These are phyloP conservation scores for Scarus forsteni DNA, from an alignment of 2,797 vertebrate genomes.

Conservation along the genomic window DNA sequence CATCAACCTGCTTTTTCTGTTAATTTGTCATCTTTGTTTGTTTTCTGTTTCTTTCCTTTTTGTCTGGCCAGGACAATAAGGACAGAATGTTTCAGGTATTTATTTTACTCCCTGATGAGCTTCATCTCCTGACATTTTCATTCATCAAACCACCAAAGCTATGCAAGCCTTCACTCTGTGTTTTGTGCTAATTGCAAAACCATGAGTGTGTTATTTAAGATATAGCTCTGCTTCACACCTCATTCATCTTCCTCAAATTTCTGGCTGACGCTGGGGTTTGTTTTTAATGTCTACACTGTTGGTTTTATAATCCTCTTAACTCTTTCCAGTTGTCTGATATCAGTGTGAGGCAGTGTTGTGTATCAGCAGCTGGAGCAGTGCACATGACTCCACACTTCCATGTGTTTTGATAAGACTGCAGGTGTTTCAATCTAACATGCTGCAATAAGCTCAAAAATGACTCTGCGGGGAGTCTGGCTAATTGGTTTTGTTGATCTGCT, in stretches of 20 bases:
- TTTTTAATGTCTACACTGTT: constrained; percentile 40
- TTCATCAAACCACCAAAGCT: constrained; percentile 8
- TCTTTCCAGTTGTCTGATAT: constrained; percentile 50
- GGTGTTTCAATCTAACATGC: constrained; percentile 37
- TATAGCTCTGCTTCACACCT: background rate
- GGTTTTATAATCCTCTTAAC: constrained; percentile 61
- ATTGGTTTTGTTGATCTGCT: constrained; percentile 52
- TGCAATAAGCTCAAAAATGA: constrained; percentile 27
- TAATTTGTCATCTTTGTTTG: constrained; percentile 59
- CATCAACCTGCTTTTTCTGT: constrained; percentile 31
- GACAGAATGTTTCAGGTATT: constrained; percentile 94
- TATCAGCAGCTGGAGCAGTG: constrained; percentile 38
- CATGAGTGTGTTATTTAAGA: background rate
- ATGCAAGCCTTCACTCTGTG: constrained; percentile 1
- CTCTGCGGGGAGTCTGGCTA: constrained; percentile 52
- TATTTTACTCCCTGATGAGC: constrained; percentile 52
- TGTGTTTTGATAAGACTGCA: constrained; percentile 48
- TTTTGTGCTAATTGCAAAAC: constrained; percentile 19
- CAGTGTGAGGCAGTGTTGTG: constrained; percentile 38
- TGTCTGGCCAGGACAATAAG: constrained; percentile 88
- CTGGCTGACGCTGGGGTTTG: constrained; percentile 20
- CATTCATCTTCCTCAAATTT: constrained; percentile 11
- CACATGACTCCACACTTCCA: constrained; percentile 32
- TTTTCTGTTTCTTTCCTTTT: constrained; percentile 33
- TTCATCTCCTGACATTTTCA: background rate